These are phyloP conservation scores for Chionoecetes opilio DNA, from an alignment of 1,140 invertebrate genomes.

Conservation along the genomic window DNA sequence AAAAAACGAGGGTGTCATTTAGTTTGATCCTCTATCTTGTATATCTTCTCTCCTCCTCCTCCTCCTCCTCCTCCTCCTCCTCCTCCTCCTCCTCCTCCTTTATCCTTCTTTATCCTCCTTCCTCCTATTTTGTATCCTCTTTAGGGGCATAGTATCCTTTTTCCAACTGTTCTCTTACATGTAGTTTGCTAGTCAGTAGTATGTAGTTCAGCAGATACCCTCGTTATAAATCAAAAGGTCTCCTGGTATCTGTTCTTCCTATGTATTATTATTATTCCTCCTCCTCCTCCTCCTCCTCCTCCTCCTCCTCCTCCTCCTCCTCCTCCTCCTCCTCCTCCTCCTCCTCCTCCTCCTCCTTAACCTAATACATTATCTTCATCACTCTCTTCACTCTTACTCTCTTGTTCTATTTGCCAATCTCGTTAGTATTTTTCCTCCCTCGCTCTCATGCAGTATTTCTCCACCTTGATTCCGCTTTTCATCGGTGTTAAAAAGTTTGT, in stretches of 20 bases:
- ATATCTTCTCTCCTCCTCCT: background rate
- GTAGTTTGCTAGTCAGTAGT: too few species aligned
- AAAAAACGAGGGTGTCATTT: background rate
- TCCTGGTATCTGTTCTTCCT: too few species aligned
- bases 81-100: background rate
- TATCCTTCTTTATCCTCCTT: background rate
- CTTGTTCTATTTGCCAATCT: background rate
- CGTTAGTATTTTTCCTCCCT: background rate
- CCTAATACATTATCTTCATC: background rate
- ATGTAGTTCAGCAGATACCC: too few species aligned
- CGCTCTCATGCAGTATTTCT: background rate
- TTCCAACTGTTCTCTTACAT: too few species aligned
- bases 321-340: too few species aligned
- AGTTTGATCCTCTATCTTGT: background rate
- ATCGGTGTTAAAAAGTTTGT: background rate
- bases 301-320: too few species aligned
- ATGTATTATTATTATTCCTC: too few species aligned
- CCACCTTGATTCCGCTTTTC: background rate
- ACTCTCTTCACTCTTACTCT: background rate
- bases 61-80: background rate
- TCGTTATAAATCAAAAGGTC: too few species aligned
- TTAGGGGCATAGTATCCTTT: too few species aligned
- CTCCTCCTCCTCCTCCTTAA: background rate
- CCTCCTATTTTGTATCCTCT: background rate
- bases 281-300: too few species aligned